phyloP scores from a whole-genome alignment of 2,113 vertebrate species.

The Thalassoma bifasciatum region DNA sequence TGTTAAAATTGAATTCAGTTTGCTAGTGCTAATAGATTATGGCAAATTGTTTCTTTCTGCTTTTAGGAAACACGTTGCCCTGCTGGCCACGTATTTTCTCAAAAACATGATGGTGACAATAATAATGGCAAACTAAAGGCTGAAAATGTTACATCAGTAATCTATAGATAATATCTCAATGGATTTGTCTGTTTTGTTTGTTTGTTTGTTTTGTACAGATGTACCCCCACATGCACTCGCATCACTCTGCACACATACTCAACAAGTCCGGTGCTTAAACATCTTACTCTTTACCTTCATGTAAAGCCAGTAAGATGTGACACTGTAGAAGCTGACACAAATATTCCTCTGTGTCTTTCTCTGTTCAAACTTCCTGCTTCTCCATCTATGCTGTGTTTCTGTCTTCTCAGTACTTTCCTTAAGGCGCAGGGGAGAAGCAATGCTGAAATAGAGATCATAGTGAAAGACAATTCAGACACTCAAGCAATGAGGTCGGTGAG shows the following conservation, averaged over 20 bases:
- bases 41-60: not conserved
- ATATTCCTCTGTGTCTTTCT: too few species aligned
- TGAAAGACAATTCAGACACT: not conserved
- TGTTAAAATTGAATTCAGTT: slow-evolving; percentile 9
- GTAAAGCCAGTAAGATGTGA: too few species aligned
- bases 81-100: too few species aligned
- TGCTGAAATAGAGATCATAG: not conserved
- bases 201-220: too few species aligned
- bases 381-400: not conserved
- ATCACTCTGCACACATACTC: not conserved
- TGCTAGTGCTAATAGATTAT: not conserved
- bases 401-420: not conserved
- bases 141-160: too few species aligned
- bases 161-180: not conserved
- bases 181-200: not conserved
- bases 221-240: not conserved
- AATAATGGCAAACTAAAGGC: too few species aligned
- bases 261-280: not conserved
- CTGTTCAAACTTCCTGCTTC: not conserved
- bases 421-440: not conserved
- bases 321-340: too few species aligned
- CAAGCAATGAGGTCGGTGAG: not conserved
- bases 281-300: too few species aligned
- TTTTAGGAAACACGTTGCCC: too few species aligned
- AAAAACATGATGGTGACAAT: too few species aligned